Base-by-base conservation (phyloP, 2,888 invertebrate genomes). In the Metellina segmentata region DNA sequence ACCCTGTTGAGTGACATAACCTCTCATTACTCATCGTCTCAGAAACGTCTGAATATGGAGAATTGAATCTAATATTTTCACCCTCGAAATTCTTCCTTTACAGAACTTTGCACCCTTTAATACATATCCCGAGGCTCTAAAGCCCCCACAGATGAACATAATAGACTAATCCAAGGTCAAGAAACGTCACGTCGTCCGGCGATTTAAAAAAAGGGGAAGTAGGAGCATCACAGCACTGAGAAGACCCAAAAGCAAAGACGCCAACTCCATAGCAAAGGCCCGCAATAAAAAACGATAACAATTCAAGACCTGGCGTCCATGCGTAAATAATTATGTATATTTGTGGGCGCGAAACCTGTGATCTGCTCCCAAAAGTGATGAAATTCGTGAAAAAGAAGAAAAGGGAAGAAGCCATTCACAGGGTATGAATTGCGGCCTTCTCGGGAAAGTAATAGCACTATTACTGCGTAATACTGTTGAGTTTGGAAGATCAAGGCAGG, bases 301-400 rank as follows among this genome's bases (percentile, higher is more conserved):
- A 69, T 69, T 75, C 75, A 74, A 77, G 48, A 53, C 51, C 11
- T 34, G 61, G 90, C 85, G 83, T 79, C 79, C 90, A 90, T 61
- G 85, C 90, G 90, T 51, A 61, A 85, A 90, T 90, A 85, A 90
- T 90, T 85, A 90, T 81, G 85, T 79, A 85, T 79, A 79, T 90
- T 85, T 49, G n/a, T 49, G 79, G 78, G 75, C 81, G 75, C 48
- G 72, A 85, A 85, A 90, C 90, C 79, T 85, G 74, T 90, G 90
- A 85, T 90, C 78, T 85, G 90, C 83, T 90, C 71, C 71, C 9
- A 70, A 90, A 90, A 85, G 85, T 90, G 89, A 53, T 53, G 85
- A 79, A 82, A 82, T 70, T 69, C 53, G 70, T 13, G 7, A n/a
- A 85, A 81, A 89, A 61, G 75, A 89, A 81, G 71, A 85, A 16